Base-by-base conservation (phyloP, 2,113 vertebrate genomes). In the Dipodomys merriami region DNA sequence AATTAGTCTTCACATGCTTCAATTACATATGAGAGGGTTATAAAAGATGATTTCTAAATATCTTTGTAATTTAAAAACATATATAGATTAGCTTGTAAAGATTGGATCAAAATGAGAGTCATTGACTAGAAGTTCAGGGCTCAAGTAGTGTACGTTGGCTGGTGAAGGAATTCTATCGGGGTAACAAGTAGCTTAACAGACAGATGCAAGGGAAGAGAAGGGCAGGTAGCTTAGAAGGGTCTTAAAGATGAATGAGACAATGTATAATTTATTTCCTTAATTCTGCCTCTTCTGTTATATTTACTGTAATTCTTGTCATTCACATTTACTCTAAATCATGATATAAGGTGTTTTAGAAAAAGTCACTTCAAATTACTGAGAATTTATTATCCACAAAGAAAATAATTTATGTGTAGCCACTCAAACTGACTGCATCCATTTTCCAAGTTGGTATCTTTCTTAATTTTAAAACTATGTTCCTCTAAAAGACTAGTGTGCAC, bases 1-100 rank as follows among this genome's bases (percentile, higher is more conserved):
- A 81, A 60, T 93, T 82, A 78, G 19, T 83, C 33, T 49, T 83
- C 44, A 81, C 9, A 64, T 68, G 25, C 25, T 86, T 89, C 80
- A 72, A 0, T 3, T 53, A 46, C 88, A 2, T 83, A 33, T 64
- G 23, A 94, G n/a, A 67, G 25, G 19, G 27, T 67, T 91, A 2
- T 83, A 71, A 73, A 6, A 68, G 35, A 67, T 81, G 46, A 27
- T 93, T 9, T 71, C 67, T 95, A 80, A 44, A 77, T 72, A 64
- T 94, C 44, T 77, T 88, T 79, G 44, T 68, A 76, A 85, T 72
- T 89, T 3, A 88, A 72, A 83, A 87, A 94, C 39, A 69, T 78
- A 25, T 69, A 22, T 82, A 25, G 25, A 49, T 92, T 82, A 88
- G 62, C 82, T 78, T 39, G 13, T 79, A 71, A 25, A 78, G 53